phyloP scores from a whole-genome alignment of 2,113 vertebrate genomes.

The Phainopepla nitens region DNA sequence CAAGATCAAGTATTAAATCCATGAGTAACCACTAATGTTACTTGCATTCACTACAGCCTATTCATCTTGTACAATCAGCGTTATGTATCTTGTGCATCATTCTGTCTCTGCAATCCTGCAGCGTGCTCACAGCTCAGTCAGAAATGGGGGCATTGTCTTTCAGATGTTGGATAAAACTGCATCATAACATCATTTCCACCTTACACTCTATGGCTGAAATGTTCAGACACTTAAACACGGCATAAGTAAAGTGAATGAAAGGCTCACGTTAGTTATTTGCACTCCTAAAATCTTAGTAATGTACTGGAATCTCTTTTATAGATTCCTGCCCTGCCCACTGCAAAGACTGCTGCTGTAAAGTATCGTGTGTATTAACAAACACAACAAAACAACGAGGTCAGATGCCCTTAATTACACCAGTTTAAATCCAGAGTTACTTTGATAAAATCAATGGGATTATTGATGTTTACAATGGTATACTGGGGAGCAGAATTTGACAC shows the following conservation, averaged over 20 bases:
- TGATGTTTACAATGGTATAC: constrained; percentile 11
- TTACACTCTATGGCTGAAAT: not conserved
- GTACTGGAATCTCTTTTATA: not conserved
- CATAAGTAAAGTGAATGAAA: not conserved
- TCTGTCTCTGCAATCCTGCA: not conserved
- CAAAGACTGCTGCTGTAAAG: not conserved
- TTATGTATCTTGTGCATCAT: not conserved
- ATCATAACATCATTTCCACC: not conserved
- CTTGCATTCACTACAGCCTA: not conserved
- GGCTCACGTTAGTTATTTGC: not conserved
- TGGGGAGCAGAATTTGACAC: constrained; percentile 21
- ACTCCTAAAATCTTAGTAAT: not conserved
- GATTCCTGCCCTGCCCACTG: not conserved
- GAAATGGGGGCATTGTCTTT: not conserved
- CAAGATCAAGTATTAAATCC: not conserved
- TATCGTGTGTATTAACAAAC: not conserved
- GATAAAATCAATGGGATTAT: constrained; percentile 32
- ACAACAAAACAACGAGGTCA: not conserved
- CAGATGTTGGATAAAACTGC: not conserved
- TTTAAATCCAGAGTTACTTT: constrained; percentile 32
- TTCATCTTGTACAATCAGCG: not conserved
- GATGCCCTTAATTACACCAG: constrained; percentile 15
- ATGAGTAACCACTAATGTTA: not conserved
- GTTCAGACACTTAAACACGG: not conserved
- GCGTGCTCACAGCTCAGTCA: not conserved